phyloP scores from a whole-genome alignment of 1,140 invertebrate genomes.

The Brachystomella parvula region DNA sequence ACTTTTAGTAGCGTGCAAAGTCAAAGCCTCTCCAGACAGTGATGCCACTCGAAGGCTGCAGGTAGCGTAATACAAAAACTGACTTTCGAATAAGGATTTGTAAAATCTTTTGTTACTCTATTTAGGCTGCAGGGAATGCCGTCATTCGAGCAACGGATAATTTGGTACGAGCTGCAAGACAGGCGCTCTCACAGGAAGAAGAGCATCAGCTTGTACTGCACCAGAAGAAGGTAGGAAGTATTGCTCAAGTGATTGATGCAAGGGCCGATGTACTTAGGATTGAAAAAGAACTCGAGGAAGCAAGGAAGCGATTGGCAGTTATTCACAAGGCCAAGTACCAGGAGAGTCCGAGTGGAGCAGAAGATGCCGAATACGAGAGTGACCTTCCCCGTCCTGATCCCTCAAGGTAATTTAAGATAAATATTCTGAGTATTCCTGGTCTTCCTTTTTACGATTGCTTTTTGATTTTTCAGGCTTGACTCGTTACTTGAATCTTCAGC shows the following conservation, averaged over 20 bases:
- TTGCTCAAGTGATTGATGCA: conserved; percentile 85
- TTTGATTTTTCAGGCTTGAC: conserved; percentile 35
- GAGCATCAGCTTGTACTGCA: conserved; percentile 82
- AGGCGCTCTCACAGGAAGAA: conserved; percentile 83
- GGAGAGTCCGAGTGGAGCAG: conserved; percentile 47
- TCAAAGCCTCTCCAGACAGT: conserved; percentile 92
- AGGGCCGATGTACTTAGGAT: conserved; percentile 65
- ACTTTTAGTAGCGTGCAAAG: conserved; percentile 93
- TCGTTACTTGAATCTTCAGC: conserved; percentile 39
- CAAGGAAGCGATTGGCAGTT: conserved; percentile 73
- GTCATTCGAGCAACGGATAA: conserved; percentile 97
- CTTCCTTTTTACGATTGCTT: conserved; percentile 9
- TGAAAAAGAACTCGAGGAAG: conserved; percentile 87
- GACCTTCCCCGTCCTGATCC: not conserved
- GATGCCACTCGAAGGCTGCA: conserved; percentile 85
- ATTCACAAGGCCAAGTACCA: conserved; percentile 78
- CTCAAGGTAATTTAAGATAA: conserved; percentile 29
- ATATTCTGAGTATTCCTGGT: conserved; percentile 18
- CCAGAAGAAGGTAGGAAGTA: conserved; percentile 82
- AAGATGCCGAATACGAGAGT: conserved; percentile 49
- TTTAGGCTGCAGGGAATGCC: conserved; percentile 83
- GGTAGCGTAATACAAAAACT: no score
- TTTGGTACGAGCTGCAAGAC: conserved; percentile 84
- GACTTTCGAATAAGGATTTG: conserved; percentile 15
- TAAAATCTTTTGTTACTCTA: not conserved